Percentiles rank a stretch among this genome's conserved stretches.
These are phyloP conservation scores for Triplophysa siluroides DNA, from an alignment of 2,113 vertebrate species.

Conservation along the genomic window DNA sequence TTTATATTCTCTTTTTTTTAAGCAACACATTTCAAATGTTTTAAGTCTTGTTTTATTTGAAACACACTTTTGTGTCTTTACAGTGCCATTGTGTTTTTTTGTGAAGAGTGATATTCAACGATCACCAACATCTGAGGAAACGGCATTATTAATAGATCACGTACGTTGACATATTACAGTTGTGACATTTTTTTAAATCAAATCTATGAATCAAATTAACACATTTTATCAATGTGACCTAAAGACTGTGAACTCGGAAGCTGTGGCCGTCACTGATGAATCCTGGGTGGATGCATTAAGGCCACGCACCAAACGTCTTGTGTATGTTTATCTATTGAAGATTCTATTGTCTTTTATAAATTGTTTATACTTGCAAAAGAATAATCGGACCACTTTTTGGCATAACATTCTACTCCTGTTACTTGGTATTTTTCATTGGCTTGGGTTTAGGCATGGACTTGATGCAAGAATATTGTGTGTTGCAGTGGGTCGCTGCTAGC, in stretches of 20 bases:
- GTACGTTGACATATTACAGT: constrained; percentile 58
- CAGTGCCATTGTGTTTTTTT: constrained; percentile 82
- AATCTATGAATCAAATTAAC: neutral
- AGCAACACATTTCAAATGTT: neutral
- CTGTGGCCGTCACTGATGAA: constrained; percentile 53
- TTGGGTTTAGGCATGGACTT: neutral
- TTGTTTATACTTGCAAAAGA: neutral
- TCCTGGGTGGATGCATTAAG: constrained; percentile 79
- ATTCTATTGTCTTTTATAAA: neutral
- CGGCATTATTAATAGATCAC: constrained; percentile 69
- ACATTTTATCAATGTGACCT: neutral
- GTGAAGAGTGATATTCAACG: constrained; percentile 79
- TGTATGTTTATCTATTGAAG: constrained; percentile 69
- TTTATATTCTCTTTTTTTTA: neutral
- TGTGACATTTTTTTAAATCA: neutral
- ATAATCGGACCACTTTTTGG: too few relatives aligned
- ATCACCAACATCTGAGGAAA: constrained; percentile 64
- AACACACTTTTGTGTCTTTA: constrained; percentile 58
- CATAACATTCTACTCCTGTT: too few relatives aligned
- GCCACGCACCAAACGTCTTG: constrained; percentile 64
- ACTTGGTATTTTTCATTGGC: neutral
- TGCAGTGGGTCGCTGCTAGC: constrained; percentile 78
- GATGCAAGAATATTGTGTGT: constrained; percentile 37
- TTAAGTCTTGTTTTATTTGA: neutral
- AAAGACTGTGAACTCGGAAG: constrained; percentile 69